Conservation (phyloP, 35 echinoderm and acorn worm genomes). For the Hemicentrotus pulcherrimus region DNA sequence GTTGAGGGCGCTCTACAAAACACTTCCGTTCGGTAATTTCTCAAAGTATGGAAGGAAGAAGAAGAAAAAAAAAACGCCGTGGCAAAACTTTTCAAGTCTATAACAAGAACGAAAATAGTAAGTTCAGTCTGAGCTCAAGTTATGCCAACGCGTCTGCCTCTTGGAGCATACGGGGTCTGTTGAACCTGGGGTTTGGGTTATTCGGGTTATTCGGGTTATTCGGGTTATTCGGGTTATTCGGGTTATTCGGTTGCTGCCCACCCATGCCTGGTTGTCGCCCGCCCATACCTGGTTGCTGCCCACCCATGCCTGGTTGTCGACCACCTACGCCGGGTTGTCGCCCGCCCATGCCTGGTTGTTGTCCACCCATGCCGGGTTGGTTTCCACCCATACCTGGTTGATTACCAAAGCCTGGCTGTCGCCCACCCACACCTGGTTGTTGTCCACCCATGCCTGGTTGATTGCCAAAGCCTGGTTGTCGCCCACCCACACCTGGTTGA, state of each 20-base stretch:
- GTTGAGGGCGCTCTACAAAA: neutral
- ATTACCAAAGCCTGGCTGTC: too few species aligned
- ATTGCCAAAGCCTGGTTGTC: too few species aligned
- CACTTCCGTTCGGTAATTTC: neutral
- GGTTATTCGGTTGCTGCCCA: neutral
- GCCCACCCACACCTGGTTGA: too few species aligned
- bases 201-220: too few species aligned
- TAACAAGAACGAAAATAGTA: neutral
- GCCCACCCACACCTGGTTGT: too few species aligned
- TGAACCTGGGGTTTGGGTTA: neutral
- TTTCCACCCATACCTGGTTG: too few species aligned
- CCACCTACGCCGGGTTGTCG: neutral
- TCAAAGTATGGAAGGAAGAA: neutral
- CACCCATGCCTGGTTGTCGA: neutral
- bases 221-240: too few species aligned
- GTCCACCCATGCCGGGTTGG: too few species aligned
- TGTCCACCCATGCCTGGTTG: too few species aligned
- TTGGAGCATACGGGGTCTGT: conserved; percentile 7
- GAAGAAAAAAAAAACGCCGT: neutral
- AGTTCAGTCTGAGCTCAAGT: neutral
- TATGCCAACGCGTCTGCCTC: neutral
- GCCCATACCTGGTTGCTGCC: neutral
- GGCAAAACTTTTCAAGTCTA: neutral
- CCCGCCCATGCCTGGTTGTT: neutral
- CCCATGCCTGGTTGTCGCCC: neutral